Percentiles rank a stretch among this genome's conserved stretches.
phyloP scores from a whole-genome alignment of 1,140 invertebrate genomes.

The Drosophila tsacasi region DNA sequence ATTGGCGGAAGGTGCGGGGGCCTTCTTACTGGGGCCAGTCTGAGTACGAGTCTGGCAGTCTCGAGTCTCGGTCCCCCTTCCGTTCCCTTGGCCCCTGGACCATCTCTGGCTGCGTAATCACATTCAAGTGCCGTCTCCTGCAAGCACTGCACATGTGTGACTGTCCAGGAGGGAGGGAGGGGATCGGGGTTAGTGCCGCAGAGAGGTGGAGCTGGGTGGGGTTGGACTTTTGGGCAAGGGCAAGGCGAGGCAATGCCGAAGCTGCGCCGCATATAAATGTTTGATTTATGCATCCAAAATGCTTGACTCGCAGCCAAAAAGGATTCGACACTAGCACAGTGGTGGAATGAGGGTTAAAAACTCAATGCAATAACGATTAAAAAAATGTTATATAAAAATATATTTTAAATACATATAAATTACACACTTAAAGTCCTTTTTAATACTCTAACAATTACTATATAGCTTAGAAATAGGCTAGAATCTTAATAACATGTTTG shows the following conservation, averaged over 20 bases:
- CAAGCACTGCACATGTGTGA: slow-evolving; percentile 66
- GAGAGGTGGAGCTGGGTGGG: slow-evolving; percentile 26
- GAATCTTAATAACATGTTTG: too few relatives aligned
- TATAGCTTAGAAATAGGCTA: not conserved
- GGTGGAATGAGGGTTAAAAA: slow-evolving; percentile 1
- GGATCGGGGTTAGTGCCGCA: not conserved
- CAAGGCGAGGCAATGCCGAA: slow-evolving; percentile 71
- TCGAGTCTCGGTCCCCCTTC: slow-evolving; percentile 36
- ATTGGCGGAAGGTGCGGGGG: slow-evolving; percentile 34
- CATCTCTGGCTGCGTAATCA: slow-evolving; percentile 82
- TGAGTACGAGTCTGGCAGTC: slow-evolving; percentile 53
- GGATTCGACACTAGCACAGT: slow-evolving; percentile 63
- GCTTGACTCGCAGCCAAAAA: slow-evolving; percentile 82
- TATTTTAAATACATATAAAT: too few relatives aligned
- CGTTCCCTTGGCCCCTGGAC: slow-evolving; percentile 31
- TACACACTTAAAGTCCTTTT: not conserved
- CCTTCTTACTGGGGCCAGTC: slow-evolving; percentile 33
- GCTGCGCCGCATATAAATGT: slow-evolving; percentile 83
- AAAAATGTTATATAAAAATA: not conserved
- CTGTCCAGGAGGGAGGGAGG: not conserved
- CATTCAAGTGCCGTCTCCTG: slow-evolving; percentile 72
- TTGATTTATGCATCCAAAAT: slow-evolving; percentile 83
- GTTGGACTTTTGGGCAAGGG: slow-evolving; percentile 35
- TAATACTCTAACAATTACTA: too few relatives aligned
- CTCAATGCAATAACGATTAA: not conserved